A percentile compares a stretch with the other conserved stretches of the same genome.
Conservation (phyloP, 2,888 invertebrate genomes). For the Rhingia rostrata region DNA sequence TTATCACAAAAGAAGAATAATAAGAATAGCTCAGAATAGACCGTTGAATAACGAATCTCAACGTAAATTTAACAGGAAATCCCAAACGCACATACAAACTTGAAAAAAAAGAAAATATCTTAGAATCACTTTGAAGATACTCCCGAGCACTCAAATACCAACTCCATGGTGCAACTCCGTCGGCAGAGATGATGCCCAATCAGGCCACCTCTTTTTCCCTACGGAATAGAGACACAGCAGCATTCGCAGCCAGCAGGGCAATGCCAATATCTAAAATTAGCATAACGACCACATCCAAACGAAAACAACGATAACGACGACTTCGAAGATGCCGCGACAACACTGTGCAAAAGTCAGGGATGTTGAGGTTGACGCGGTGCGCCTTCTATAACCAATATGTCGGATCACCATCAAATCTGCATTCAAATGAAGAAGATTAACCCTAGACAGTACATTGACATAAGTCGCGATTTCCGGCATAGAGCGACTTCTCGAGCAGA, state of each 20-base stretch:
- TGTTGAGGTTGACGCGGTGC: constrained; percentile 15
- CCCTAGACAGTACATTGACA: constrained; percentile 41
- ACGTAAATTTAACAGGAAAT: constrained; percentile 16
- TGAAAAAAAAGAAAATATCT: not conserved
- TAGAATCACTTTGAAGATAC: constrained; percentile 35
- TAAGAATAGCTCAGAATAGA: not conserved
- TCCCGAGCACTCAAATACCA: constrained; percentile 9
- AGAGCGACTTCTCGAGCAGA: constrained; percentile 18
- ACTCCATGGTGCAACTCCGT: not conserved
- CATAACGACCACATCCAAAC: constrained; percentile 49
- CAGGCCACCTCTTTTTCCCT: not conserved
- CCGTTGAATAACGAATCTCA: constrained; percentile 9
- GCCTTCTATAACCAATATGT: constrained; percentile 41
- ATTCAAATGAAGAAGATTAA: constrained; percentile 39
- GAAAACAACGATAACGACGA: constrained; percentile 6
- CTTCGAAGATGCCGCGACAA: constrained; percentile 7
- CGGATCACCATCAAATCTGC: constrained; percentile 53
- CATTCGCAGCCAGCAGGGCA: not conserved
- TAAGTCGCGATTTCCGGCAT: constrained; percentile 44
- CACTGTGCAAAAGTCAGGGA: constrained; percentile 22
- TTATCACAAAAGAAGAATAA: not conserved
- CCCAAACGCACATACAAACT: not conserved
- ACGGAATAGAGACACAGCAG: not conserved
- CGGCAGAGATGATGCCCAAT: constrained; percentile 8
- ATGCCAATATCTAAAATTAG: constrained; percentile 58